Conservation (phyloP, 2,797 vertebrate species). For the Onychomys torridus region DNA sequence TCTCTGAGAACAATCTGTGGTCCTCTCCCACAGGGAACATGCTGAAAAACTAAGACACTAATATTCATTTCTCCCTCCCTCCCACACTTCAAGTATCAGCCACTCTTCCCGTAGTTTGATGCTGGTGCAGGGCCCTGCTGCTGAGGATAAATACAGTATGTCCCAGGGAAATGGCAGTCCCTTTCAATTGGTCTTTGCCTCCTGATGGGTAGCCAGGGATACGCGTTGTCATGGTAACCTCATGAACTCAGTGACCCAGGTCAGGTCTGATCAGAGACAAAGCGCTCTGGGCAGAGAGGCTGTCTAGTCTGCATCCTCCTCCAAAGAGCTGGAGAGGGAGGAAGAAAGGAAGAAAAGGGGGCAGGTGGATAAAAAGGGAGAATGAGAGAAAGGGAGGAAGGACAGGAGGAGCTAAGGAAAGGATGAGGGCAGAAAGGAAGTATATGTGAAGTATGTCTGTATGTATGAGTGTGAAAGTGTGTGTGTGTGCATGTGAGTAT, state of each 20-base stretch:
- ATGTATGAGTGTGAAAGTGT: no score
- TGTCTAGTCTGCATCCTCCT: slow-evolving; percentile 30
- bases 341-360: background rate
- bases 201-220: slow-evolving; percentile 76
- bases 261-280: slow-evolving; percentile 68
- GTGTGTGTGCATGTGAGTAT: no score
- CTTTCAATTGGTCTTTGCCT: slow-evolving; percentile 73
- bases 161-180: slow-evolving; percentile 72
- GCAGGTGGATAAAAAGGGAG: background rate
- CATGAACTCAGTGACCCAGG: slow-evolving; percentile 75
- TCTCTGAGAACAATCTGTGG: slow-evolving; percentile 70
- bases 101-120: slow-evolving; percentile 37
- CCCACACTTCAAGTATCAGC: slow-evolving; percentile 47
- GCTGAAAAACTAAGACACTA: slow-evolving; percentile 63
- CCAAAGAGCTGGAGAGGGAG: slow-evolving; percentile 44
- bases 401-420: background rate
- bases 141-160: slow-evolving; percentile 71
- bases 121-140: background rate
- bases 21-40: slow-evolving; percentile 69
- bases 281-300: slow-evolving; percentile 46
- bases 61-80: slow-evolving; percentile 51
- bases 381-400: background rate
- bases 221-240: slow-evolving; percentile 82
- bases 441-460: background rate
- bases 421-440: background rate